Evolutionary conservation across 2,888 invertebrate genomes (phyloP).

Genomic region (Eulithis prunata): DNA sequence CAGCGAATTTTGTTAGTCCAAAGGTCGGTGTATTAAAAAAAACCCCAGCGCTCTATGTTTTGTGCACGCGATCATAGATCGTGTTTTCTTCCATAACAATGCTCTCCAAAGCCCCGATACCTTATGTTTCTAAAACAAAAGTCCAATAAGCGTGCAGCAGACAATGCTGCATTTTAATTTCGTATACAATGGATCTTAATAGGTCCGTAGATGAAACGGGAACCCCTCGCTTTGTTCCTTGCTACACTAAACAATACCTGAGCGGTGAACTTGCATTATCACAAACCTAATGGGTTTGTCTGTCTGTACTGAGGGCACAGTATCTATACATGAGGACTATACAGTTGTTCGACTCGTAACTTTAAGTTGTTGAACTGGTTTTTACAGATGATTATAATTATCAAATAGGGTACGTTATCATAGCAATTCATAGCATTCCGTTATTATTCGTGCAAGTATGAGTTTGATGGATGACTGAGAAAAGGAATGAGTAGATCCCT

Average conservation of each 20-base stretch:
- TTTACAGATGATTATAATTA: too few relatives aligned
- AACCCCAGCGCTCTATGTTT: background rate
- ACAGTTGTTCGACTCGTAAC: too few relatives aligned
- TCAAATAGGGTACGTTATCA: too few relatives aligned
- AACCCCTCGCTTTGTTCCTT: constrained; percentile 73
- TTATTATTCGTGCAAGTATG: too few relatives aligned
- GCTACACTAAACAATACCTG: constrained; percentile 80
- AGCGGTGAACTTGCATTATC: constrained; percentile 81
- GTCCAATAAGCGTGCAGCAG: constrained; percentile 62
- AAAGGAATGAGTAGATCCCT: too few relatives aligned
- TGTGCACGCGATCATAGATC: background rate
- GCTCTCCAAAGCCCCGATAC: constrained; percentile 35
- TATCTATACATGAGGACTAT: background rate
- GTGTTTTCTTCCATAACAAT: constrained; percentile 17
- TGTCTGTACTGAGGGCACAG: constrained; percentile 54
- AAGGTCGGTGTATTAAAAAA: background rate
- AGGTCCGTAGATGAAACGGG: constrained; percentile 77
- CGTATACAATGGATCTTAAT: constrained; percentile 80
- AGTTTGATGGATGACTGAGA: too few relatives aligned
- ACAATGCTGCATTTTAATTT: constrained; percentile 83
- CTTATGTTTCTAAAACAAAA: constrained; percentile 57
- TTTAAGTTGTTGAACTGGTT: too few relatives aligned
- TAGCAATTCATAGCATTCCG: too few relatives aligned
- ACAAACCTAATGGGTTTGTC: constrained; percentile 80
- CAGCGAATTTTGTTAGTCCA: too few relatives aligned